phyloP scores from a whole-genome alignment of 1,140 invertebrate genomes.

The Apolygus lucorum region DNA sequence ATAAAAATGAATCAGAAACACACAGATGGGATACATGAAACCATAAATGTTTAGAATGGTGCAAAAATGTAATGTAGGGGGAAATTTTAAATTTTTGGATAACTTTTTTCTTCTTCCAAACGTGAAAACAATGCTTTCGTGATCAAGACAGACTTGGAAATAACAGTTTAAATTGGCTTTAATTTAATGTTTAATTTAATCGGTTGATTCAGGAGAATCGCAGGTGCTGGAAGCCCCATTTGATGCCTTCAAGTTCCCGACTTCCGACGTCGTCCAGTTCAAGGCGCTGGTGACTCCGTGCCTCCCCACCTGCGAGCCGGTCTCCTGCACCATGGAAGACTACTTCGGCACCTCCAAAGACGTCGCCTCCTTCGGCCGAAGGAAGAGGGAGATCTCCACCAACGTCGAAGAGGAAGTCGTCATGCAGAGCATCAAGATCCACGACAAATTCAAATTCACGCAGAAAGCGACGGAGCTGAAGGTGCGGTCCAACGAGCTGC shows the following conservation, averaged over 20 bases:
- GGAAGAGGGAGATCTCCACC: slow-evolving; percentile 31
- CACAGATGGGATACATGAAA: too few relatives aligned
- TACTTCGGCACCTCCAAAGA: slow-evolving; percentile 39
- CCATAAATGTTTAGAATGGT: too few relatives aligned
- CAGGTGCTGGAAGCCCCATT: slow-evolving; percentile 44
- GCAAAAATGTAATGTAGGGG: too few relatives aligned
- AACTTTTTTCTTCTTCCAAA: too few relatives aligned
- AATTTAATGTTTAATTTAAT: too few relatives aligned
- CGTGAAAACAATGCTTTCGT: too few relatives aligned
- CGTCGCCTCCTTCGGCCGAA: slow-evolving; percentile 41
- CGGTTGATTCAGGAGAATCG: too few relatives aligned
- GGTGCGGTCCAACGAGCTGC: too few relatives aligned
- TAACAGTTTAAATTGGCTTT: too few relatives aligned
- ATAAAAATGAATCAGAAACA: too few relatives aligned
- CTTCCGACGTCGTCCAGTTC: slow-evolving; percentile 48
- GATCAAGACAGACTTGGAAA: too few relatives aligned
- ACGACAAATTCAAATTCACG: slow-evolving; percentile 43
- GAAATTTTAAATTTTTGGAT: too few relatives aligned
- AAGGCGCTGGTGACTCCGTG: slow-evolving; percentile 48
- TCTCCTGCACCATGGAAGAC: slow-evolving; percentile 41
- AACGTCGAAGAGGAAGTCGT: slow-evolving; percentile 39
- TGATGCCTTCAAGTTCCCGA: slow-evolving; percentile 50
- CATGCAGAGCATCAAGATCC: slow-evolving; percentile 45
- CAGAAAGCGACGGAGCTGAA: not conserved
- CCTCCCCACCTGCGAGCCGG: slow-evolving; percentile 44